Evolutionary conservation across 1,140 invertebrate genomes (phyloP), one percentile per base, ranked within the genome.

Genomic region (Gryon sp.): DNA sequence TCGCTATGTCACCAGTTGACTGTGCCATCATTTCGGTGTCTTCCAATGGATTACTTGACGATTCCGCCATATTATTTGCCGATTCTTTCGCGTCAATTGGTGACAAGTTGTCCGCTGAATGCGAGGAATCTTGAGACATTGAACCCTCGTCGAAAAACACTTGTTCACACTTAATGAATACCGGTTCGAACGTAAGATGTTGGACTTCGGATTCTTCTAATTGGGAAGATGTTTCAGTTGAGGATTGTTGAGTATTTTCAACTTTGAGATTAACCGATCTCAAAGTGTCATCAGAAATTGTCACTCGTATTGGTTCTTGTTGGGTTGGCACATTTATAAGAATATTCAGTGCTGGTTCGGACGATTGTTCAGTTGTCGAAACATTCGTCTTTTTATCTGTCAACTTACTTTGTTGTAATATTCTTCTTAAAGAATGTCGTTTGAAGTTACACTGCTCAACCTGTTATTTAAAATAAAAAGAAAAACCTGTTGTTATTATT

Each of bases 241-340:
- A n/a, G n/a, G n/a, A n/a, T n/a, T n/a, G n/a, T n/a, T n/a, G n/a
- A n/a, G n/a, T n/a, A n/a, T n/a, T n/a, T n/a, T n/a, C n/a, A n/a
- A n/a, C n/a, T n/a, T n/a, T n/a, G 1, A 11, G 4, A 22, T 7
- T 32, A 24, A 12, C 9, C 3, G 15, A 32, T 14, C 36, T 60
- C 7, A 63, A 50, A 0, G 57, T 63, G 24, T 62, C 68, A 32
- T 62, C 57, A 8, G 68, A 63, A 40, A 72, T 55, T 0, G 55
- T 63, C 2, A 72, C 24, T 86, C 78, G 88, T 87, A 73, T 48
- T 11, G 72, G 78, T 16, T 22, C 86, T 16, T 43, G 84, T 73
- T 90, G 81, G 57, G 87, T 85, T 41, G 90, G 90, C 88, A 91
- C 90, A 76, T 87, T 90, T 76, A 89, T 89, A 76, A 92, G 84